Percentiles rank a stretch among this genome's conserved stretches.
Evolutionary conservation across 2,888 invertebrate species (phyloP).

Genomic region (Pristionchus mayeri): DNA sequence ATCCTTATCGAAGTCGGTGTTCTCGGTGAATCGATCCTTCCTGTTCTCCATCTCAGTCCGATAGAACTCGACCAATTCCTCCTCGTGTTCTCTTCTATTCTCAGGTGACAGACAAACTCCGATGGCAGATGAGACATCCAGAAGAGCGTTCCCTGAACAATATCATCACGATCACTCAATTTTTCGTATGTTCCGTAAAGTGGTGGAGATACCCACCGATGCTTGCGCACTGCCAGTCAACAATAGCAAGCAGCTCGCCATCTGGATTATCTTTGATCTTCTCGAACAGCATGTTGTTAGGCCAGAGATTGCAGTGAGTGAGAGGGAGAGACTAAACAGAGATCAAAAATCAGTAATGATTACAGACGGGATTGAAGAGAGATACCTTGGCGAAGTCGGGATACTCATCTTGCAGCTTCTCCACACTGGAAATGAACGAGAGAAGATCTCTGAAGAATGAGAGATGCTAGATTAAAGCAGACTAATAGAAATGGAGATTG

Average conservation of each 20-base stretch:
- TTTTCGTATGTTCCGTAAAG: too few species aligned
- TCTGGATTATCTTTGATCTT: conserved; percentile 20
- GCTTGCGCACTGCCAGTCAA: conserved; percentile 41
- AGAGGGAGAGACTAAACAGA: conserved; percentile 35
- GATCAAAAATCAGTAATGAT: conserved; percentile 46
- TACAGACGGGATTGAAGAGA: too few species aligned
- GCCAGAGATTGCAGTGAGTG: conserved; percentile 43
- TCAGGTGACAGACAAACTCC: conserved; percentile 36
- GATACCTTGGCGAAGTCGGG: conserved; percentile 24
- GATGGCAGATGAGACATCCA: conserved; percentile 25
- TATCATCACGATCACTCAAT: too few species aligned
- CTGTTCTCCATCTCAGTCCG: conserved; percentile 18
- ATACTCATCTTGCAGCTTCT: conserved; percentile 14
- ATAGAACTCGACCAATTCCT: conserved; percentile 23
- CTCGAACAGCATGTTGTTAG: conserved; percentile 47
- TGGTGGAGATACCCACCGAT: not conserved
- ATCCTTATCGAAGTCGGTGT: not conserved
- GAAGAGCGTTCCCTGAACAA: conserved; percentile 22
- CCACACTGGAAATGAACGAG: not conserved
- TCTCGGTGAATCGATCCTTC: conserved; percentile 8
- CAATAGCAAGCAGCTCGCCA: conserved; percentile 15
- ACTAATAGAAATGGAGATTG: too few species aligned
- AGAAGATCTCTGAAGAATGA: not conserved
- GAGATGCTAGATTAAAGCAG: conserved; percentile 3
- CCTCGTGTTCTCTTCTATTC: not conserved